Percentiles rank a stretch among this genome's conserved stretches.
Conservation (phyloP, 2,113 vertebrate species). For the Phoxinus phoxinus region DNA sequence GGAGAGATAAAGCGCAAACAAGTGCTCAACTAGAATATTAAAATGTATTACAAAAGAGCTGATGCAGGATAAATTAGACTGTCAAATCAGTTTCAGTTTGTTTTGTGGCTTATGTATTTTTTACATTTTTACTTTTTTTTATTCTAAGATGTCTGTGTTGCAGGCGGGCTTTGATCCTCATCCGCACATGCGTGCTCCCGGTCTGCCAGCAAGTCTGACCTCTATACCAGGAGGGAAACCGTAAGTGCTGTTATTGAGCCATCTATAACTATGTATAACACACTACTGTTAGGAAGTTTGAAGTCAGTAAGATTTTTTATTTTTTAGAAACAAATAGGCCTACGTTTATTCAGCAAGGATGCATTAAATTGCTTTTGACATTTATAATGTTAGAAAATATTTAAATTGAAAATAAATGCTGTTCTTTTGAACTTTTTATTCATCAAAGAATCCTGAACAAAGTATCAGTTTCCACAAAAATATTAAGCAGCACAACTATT, state of each 20-base stretch:
- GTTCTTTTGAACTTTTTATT: not conserved
- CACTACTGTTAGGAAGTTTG: not conserved
- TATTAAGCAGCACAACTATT: not conserved
- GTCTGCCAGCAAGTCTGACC: conserved; percentile 87
- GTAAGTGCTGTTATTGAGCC: conserved; percentile 75
- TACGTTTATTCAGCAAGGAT: not conserved
- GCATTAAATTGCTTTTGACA: not conserved
- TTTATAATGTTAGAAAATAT: not conserved
- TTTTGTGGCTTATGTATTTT: not conserved
- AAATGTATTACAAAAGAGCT: not conserved
- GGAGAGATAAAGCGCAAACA: not conserved
- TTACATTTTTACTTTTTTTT: not conserved
- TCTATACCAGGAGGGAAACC: conserved; percentile 96
- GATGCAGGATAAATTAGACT: not conserved
- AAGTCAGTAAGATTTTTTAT: not conserved
- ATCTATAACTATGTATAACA: not conserved
- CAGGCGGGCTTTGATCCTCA: conserved; percentile 95
- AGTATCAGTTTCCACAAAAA: not conserved
- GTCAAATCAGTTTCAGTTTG: not conserved
- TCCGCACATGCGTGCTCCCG: conserved; percentile 89
- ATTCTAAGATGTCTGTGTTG: conserved; percentile 18
- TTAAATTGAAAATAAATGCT: not conserved
- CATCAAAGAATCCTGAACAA: not conserved
- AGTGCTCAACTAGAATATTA: conserved; percentile 20
- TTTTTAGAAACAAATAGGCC: not conserved